Evolutionary conservation across 2,888 invertebrate genomes (phyloP).

Genomic region (Chirona hameri): DNA sequence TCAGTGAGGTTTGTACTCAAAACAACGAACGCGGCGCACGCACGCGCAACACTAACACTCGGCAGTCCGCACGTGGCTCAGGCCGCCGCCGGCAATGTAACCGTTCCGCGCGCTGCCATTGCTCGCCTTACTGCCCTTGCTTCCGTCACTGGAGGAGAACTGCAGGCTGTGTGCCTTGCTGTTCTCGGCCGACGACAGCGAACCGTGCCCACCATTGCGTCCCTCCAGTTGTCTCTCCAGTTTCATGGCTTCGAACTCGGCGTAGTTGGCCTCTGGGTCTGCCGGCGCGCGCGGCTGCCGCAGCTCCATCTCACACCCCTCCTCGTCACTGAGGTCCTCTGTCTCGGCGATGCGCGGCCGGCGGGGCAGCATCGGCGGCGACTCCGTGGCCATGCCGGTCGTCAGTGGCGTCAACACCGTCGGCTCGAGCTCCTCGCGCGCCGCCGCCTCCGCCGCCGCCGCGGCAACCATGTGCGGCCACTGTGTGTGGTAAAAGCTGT

Average conservation of each 20-base stretch:
- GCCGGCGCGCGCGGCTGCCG: not conserved
- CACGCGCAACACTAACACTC: conserved; percentile 2
- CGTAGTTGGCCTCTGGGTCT: conserved; percentile 5
- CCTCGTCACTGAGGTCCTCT: conserved; percentile 13
- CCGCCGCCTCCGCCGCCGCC: not conserved
- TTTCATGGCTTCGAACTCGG: conserved; percentile 24
- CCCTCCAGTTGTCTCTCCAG: not conserved
- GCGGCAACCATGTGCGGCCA: not conserved
- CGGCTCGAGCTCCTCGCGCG: not conserved
- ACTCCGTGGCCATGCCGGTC: not conserved
- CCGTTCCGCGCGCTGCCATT: conserved; percentile 23
- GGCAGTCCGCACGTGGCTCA: not conserved
- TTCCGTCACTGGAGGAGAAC: conserved; percentile 11
- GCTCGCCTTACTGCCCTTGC: conserved; percentile 25
- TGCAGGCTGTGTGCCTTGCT: conserved; percentile 25
- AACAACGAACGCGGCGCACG: not conserved
- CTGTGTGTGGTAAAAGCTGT: conserved; percentile 27
- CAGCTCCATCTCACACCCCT: not conserved
- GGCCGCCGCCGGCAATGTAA: conserved; percentile 1
- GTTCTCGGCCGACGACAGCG: conserved; percentile 1
- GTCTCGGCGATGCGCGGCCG: conserved; percentile 12
- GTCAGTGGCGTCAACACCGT: conserved; percentile 12
- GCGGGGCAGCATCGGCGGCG: not conserved
- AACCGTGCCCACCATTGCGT: conserved; percentile 14
- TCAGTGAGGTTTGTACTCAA: conserved; percentile 28